These are phyloP conservation scores for Folsomia candida DNA, from an alignment of 2,888 invertebrate species.

Conservation along the genomic window DNA sequence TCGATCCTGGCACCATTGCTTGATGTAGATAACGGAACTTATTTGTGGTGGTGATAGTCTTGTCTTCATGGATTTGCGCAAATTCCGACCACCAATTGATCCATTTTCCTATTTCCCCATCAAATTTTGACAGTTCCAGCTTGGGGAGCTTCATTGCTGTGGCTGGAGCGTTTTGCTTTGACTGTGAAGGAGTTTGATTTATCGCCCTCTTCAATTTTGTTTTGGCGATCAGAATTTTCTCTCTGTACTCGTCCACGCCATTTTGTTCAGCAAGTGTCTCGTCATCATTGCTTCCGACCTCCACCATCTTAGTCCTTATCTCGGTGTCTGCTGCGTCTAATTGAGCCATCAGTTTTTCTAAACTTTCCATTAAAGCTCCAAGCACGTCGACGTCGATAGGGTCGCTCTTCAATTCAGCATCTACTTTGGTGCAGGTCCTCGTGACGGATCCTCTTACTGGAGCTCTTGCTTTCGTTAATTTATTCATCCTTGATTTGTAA, in stretches of 20 bases:
- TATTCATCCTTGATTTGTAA: background rate
- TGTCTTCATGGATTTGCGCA: background rate
- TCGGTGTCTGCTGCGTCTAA: background rate
- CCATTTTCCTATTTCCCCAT: background rate
- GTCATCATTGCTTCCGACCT: background rate
- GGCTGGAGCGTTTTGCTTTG: background rate
- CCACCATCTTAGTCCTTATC: background rate
- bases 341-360: background rate
- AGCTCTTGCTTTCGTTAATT: background rate
- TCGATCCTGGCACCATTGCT: background rate
- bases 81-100: background rate
- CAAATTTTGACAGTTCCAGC: background rate
- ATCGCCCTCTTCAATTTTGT: no score
- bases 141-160: background rate
- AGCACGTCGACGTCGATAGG: background rate
- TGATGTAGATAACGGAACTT: background rate
- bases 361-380: background rate
- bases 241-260: background rate
- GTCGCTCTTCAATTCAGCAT: background rate
- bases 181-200: background rate
- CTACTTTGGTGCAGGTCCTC: background rate
- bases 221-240: background rate
- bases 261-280: background rate
- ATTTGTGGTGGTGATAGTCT: background rate
- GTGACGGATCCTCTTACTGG: background rate